Evolutionary conservation across 1,140 invertebrate genomes (phyloP), one percentile per base, ranked within the genome.

Genomic region (Caenorhabditis latens): DNA sequence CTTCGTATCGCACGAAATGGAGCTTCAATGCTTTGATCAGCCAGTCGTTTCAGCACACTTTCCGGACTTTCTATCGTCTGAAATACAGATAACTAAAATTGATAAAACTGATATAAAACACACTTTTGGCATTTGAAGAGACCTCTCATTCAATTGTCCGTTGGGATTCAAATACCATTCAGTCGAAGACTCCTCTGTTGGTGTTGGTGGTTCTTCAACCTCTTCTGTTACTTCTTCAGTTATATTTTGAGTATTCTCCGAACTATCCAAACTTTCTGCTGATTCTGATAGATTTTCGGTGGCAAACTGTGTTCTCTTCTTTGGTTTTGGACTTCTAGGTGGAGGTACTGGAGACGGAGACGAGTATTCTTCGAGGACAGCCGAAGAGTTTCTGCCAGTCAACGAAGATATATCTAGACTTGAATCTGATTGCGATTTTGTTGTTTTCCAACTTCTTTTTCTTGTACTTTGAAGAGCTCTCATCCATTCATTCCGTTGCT

Each of bases 141-240:
- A 88, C 43, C 63, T 40, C 16, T 88, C 84, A 65, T 89, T 89
- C 16, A 89, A 71, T 48, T 87, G 55, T 9, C 89, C 89, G 71
- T 89, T 84, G 8, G 85, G 46, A 50, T 83, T 55, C 55, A 89
- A 32, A 46, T 89, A 89, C 61, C 90, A 89, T 24, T 86, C 90
- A 3, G 89, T 83, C 21, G 85, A 84, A 14, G 84, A 63, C 11
- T 24, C n/a, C 57, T 79, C 71, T 42, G 32, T 42, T 46, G 43
- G 43, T 84, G 21, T 84, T 55, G 46, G 61, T 48, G 40, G 50
- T 24, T 84, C 55, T 40, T 71, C 71, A 55, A 16, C 16, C 4
- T 13, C 46, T 84, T 48, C 67, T 48, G 21, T n/a, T 8, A 46
- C 55, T 53, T 65, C 82, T 48, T 83, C 55, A 61, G 55, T 14